phyloP scores from a whole-genome alignment of 2,888 invertebrate species.

The Chrysina gloriosa region DNA sequence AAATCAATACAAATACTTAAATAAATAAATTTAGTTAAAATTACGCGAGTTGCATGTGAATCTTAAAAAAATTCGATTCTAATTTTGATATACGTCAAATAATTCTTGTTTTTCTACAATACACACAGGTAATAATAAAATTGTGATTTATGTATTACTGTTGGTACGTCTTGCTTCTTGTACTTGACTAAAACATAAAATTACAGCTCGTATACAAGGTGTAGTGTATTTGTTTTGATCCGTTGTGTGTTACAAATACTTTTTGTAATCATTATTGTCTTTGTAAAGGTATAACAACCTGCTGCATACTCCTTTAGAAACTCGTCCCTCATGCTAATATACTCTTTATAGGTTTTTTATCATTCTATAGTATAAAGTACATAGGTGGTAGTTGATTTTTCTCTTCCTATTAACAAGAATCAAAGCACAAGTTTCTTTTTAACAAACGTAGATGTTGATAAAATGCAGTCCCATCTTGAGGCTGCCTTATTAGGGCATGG shows the following conservation, averaged over 20 bases:
- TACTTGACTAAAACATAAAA: no score
- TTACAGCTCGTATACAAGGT: slow-evolving; percentile 3
- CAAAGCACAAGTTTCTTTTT: slow-evolving; percentile 22
- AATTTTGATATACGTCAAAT: slow-evolving; percentile 15
- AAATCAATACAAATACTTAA: background rate
- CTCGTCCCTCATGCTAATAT: slow-evolving; percentile 2
- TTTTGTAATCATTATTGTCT: slow-evolving; percentile 4
- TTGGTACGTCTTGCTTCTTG: slow-evolving; percentile 31
- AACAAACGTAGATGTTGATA: slow-evolving; percentile 43
- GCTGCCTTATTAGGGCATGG: slow-evolving; percentile 64
- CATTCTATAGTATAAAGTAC: slow-evolving; percentile 26
- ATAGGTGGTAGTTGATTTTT: slow-evolving; percentile 28
- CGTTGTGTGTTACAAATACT: slow-evolving; percentile 3
- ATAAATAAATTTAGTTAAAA: background rate
- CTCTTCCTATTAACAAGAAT: slow-evolving; percentile 29
- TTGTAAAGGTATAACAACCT: slow-evolving; percentile 16
- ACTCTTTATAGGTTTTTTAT: slow-evolving; percentile 36
- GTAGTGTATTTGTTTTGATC: slow-evolving; percentile 22
- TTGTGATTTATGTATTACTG: slow-evolving; percentile 34
- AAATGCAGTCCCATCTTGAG: slow-evolving; percentile 66
- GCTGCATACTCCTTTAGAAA: background rate
- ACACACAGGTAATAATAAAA: slow-evolving; percentile 30
- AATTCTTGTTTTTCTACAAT: slow-evolving; percentile 9
- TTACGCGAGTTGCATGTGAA: background rate
- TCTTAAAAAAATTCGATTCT: background rate